phyloP scores from a whole-genome alignment of 2,888 invertebrate species.

The Erannis defoliaria region DNA sequence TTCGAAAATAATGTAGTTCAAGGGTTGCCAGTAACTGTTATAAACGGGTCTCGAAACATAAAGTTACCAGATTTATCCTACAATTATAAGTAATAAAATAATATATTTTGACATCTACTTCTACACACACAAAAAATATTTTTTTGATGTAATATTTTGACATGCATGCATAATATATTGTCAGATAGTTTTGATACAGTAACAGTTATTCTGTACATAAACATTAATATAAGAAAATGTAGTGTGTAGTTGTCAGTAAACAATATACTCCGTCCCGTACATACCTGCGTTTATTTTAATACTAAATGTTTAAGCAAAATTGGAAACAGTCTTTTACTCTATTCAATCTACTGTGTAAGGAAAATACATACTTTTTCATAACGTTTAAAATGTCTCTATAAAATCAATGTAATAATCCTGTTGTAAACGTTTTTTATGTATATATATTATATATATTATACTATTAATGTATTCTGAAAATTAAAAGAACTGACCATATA shows the following conservation, averaged over 20 bases:
- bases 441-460: conserved; percentile 8
- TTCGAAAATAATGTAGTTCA: conserved; percentile 37
- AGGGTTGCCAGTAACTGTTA: conserved; percentile 61
- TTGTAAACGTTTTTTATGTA: too few relatives aligned
- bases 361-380: conserved; percentile 20
- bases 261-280: conserved; percentile 69
- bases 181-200: not conserved
- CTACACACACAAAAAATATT: conserved; percentile 44
- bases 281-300: conserved; percentile 61
- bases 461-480: too few relatives aligned
- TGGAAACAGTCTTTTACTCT: conserved; percentile 19
- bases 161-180: not conserved
- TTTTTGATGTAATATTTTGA: conserved; percentile 24
- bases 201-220: not conserved
- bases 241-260: conserved; percentile 63
- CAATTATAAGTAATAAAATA: conserved; percentile 59
- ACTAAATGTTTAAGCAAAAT: conserved; percentile 36
- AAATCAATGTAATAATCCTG: too few relatives aligned
- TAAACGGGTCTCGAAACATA: conserved; percentile 82
- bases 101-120: conserved; percentile 51
- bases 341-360: not conserved
- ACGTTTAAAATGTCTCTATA: conserved; percentile 3
- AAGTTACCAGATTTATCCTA: conserved; percentile 83
- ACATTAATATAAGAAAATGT: conserved; percentile 24
- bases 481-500: conserved; percentile 31